Evolutionary conservation across 2,113 vertebrate species (phyloP), one percentile per base, ranked within the genome.

Genomic region (Tragelaphus strepsiceros): DNA sequence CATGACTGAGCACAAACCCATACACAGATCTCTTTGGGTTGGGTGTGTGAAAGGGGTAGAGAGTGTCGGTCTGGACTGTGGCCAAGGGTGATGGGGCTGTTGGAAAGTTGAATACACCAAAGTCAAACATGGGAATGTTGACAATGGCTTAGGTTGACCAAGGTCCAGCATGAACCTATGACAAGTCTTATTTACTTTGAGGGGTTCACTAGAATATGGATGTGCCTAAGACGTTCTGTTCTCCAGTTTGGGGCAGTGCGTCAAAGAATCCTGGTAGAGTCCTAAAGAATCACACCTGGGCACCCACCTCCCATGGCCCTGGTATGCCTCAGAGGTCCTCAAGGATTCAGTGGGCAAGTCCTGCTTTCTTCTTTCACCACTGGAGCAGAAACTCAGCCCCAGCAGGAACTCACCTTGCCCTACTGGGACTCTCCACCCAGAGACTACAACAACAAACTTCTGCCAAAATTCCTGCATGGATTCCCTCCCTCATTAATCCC

Each of bases 391-490:
- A 35, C 19, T n/a, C 9, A 2, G 74, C 30, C 32, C 26, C 3
- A 0, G 32, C 2, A 24, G 11, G 32, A 7, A 32, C 16, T 21
- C 4, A 3, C 21, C 85, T 43, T 7, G 12, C 43, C 26, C 32
- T 4, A 0, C 2, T 15, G 15, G 43, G 13, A n/a, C 14, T 2
- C 46, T 4, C 28, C 6, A 39, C 30, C 32, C 74, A 7, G 80
- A 61, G 28, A 30, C 83, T 13, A 24, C 21, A 21, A 3, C 4
- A 3, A 4, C 46, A 46, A 39, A 5, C 43, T 56, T 21, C 53
- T 0, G 2, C 62, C 30, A 21, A 19, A 19, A 9, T 59, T 35
- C 10, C 53, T 28, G 26, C 61, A 5, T 30, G 39, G 8, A 35
- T 56, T 67, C 28, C 22, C 19, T 59, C 59, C 74, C 7, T 35